A percentile compares a stretch with the other conserved stretches of the same genome.
phyloP scores from a whole-genome alignment of 2,888 invertebrate species.

The Caenorhabditis sp. region DNA sequence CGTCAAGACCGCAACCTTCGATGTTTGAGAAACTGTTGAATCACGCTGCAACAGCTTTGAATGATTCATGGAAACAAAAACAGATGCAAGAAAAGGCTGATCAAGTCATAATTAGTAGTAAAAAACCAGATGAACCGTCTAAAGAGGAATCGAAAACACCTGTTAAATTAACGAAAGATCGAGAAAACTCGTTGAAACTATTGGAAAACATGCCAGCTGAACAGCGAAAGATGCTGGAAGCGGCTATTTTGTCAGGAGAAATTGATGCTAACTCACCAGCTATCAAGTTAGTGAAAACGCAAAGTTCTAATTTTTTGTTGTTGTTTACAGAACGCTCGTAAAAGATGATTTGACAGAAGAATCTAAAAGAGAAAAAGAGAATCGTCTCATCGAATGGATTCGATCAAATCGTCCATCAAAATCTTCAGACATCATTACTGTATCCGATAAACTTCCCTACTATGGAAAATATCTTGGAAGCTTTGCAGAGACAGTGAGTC shows the following conservation, averaged over 20 bases:
- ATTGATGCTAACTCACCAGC: conserved; percentile 55
- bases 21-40: conserved; percentile 41
- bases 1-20: conserved; percentile 38
- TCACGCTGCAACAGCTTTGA: conserved; percentile 45
- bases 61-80: conserved; percentile 51
- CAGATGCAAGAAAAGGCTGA: conserved; percentile 32
- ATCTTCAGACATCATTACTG: conserved; percentile 25
- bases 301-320: not conserved
- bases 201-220: conserved; percentile 47
- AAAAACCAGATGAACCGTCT: conserved; percentile 20
- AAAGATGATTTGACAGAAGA: conserved; percentile 38
- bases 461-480: conserved; percentile 68
- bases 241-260: conserved; percentile 62
- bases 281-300: conserved; percentile 31
- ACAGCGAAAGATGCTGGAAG: conserved; percentile 57
- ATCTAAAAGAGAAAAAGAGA: conserved; percentile 59
- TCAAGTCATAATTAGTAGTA: conserved; percentile 12
- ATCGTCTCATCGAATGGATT: conserved; percentile 66
- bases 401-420: conserved; percentile 61
- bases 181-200: conserved; percentile 42
- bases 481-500: conserved; percentile 56
- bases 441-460: conserved; percentile 64
- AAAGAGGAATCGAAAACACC: conserved; percentile 15
- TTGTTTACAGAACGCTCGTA: not conserved
- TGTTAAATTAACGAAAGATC: conserved; percentile 32